Evolutionary conservation across 2,888 invertebrate species (phyloP), one percentile per base, ranked within the genome.

Genomic region (Bombyx huttoni): DNA sequence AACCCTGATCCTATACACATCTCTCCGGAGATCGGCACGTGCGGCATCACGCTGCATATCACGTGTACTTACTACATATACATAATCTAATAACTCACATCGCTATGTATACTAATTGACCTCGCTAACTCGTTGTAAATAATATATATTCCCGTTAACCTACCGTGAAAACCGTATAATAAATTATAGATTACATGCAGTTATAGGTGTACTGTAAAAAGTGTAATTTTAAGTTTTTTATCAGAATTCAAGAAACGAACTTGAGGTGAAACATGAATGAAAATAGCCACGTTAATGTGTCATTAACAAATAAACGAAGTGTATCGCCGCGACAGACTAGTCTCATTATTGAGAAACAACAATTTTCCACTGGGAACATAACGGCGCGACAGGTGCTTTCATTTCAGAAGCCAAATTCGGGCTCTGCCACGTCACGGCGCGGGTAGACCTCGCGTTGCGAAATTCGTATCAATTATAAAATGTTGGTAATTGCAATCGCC

Each of bases 371-470:
- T 61, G 59, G 49, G 62, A 54, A 60, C 61, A 58, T 61, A 60
- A 54, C 58, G 57, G 60, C 58, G 61, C 59, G 64, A 66, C 64
- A 73, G 67, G 71, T 75, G 76, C 73, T 74, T 78, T 76, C 72
- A 65, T 74, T 72, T 77, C 74, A 77, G 73, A 73, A 74, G 72
- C 64, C 64, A 62, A 68, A 65, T 56, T 63, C 61, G 64, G 64
- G 61, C 61, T 62, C 59, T 56, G 63, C 63, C 67, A 63, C 67
- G 68, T 68, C 65, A 68, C 65, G 57, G 60, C 60, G 61, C 56
- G 54, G 51, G 58, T 61, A 54, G 54, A 61, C 63, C 60, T 65
- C 56, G 56, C 52, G 57, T 74, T 68, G 67, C 68, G 67, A 71
- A 73, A 73, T 67, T 65, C 63, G 56, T 60, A 69, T 68, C 61